Evolutionary conservation across 1,140 invertebrate species (phyloP), one percentile per base, ranked within the genome.

Genomic region (Capitella teleta): DNA sequence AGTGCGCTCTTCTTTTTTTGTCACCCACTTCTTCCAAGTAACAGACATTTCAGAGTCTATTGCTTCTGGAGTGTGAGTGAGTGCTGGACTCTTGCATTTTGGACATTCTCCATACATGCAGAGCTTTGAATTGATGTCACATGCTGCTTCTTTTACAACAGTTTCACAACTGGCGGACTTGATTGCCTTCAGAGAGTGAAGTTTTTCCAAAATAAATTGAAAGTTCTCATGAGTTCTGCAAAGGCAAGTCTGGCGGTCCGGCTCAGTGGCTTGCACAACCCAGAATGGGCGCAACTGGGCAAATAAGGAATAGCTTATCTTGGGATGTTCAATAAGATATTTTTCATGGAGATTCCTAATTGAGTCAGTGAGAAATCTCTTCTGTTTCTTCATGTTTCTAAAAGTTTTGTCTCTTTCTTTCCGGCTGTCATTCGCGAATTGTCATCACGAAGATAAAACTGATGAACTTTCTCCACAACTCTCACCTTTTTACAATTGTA

Each of bases 161-260:
- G 28, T 28, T 47, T 47, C 28, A 30, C 23, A 28, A 25, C 18
- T 18, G 14, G 19, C 26, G 16, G 45, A 28, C 18, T 25, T 46
- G 21, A 41, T 36, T 38, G 44, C 46, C n/a, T 19, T 42, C 16
- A 54, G 25, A 41, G 53, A 37, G 5, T 25, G 21, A 10, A 28
- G 23, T 44, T 47, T 53, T 12, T 56, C 30, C 12, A 43, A 8
- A 36, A 47, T 56, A 10, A 53, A 32, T 28, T 44, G 28, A 8
- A 49, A 23, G 23, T 53, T 56, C 16, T 53, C 45, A 38, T 53
- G 54, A 38, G 30, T 47, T 34, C 49, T 53, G 26, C 54, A 56
- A 21, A 42, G 34, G 25, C 54, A 56, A 2, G 51, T 56, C 47
- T 56, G 32, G 40, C 53, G 44, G 28, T 58, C 51, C 28, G 42